These are phyloP conservation scores for Chaenodraco wilsoni DNA, from an alignment of 2,797 vertebrate genomes.

Conservation along the genomic window DNA sequence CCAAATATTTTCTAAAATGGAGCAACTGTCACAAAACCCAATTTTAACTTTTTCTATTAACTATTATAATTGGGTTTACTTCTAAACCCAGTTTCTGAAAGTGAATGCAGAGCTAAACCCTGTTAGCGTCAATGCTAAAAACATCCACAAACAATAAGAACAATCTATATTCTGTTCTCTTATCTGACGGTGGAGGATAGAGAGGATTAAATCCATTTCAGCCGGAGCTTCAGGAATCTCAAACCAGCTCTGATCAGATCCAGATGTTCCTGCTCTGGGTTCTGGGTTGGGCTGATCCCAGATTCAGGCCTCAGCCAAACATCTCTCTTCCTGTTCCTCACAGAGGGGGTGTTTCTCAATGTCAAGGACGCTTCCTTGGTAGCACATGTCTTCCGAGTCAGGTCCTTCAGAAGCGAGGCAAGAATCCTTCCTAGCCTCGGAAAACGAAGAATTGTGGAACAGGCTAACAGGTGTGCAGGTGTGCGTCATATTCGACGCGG, in stretches of 20 bases:
- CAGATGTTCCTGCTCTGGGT: conserved; percentile 78
- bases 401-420: too few relatives aligned
- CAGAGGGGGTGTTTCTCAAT: conserved; percentile 27
- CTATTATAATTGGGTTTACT: too few relatives aligned
- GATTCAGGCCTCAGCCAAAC: conserved; percentile 69
- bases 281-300: conserved; percentile 69
- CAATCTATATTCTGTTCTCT: conserved; percentile 12
- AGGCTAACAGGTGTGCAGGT: too few relatives aligned
- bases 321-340: conserved; percentile 67
- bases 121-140: conserved; percentile 16
- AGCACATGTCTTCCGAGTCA: too few relatives aligned
- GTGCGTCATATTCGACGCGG: too few relatives aligned
- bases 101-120: conserved; percentile 36
- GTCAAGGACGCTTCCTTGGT: too few relatives aligned
- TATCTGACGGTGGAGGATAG: conserved; percentile 25
- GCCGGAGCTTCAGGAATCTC: neutral
- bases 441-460: too few relatives aligned
- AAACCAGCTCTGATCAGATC: conserved; percentile 77
- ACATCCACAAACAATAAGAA: conserved; percentile 31
- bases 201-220: conserved; percentile 38
- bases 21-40: too few relatives aligned
- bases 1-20: too few relatives aligned
- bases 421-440: too few relatives aligned
- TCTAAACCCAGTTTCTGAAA: too few relatives aligned
- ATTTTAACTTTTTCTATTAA: too few relatives aligned